These are phyloP conservation scores for Micronycteris hirsuta DNA, from an alignment of 2,113 vertebrate genomes.

Conservation along the genomic window DNA sequence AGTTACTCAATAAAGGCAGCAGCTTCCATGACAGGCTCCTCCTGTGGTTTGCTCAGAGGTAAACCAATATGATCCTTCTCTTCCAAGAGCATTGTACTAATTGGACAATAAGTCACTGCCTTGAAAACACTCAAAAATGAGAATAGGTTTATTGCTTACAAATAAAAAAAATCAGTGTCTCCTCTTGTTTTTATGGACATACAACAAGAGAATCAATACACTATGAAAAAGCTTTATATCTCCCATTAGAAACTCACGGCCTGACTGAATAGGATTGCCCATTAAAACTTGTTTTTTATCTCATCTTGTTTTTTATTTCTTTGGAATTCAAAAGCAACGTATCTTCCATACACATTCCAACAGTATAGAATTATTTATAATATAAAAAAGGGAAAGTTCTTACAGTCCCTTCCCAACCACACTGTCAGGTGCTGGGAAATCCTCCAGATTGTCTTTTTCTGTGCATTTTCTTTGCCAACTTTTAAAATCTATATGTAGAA, in stretches of 20 bases:
- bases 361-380: background rate
- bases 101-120: background rate
- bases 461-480: background rate
- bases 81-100: background rate
- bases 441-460: background rate
- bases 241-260: conserved; percentile 31
- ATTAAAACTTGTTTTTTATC: background rate
- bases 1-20: background rate
- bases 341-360: background rate
- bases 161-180: background rate
- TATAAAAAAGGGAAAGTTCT: background rate
- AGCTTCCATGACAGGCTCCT: background rate
- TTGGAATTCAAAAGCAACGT: conserved; percentile 35
- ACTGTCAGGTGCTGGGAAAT: background rate
- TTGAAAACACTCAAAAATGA: conserved; percentile 16
- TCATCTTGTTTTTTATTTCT: conserved; percentile 38
- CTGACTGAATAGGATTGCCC: background rate
- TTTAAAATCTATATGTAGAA: background rate
- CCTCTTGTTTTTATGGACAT: conserved; percentile 45
- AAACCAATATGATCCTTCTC: background rate
- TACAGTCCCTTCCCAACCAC: background rate
- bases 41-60: background rate
- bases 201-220: conserved; percentile 47
- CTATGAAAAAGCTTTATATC: conserved; percentile 53
- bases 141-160: conserved; percentile 37